These are phyloP conservation scores for Mimachlamys varia DNA, from an alignment of 2,888 invertebrate species.

Conservation along the genomic window DNA sequence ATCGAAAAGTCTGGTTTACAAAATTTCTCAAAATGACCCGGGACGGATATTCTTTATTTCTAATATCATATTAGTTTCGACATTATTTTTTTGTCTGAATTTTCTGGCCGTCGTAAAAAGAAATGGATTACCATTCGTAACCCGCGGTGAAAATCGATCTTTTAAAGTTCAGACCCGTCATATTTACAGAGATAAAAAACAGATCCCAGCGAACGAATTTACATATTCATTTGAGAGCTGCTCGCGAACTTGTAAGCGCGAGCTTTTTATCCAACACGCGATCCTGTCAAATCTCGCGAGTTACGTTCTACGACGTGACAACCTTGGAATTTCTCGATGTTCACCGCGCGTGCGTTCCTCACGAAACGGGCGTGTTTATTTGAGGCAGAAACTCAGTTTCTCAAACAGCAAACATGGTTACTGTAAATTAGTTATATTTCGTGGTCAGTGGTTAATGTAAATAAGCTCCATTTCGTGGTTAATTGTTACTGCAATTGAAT, in stretches of 20 bases:
- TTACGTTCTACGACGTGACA: neutral
- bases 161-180: conserved; percentile 25
- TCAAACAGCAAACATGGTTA: neutral
- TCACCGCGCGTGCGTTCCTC: neutral
- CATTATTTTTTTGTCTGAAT: conserved; percentile 14
- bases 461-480: too few relatives aligned
- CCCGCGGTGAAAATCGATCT: conserved; percentile 20
- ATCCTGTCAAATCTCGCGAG: neutral
- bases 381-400: neutral
- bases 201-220: neutral
- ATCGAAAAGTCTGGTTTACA: conserved; percentile 24
- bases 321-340: neutral
- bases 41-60: conserved; percentile 13
- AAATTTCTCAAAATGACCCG: conserved; percentile 10
- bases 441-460: too few relatives aligned
- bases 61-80: conserved; percentile 13
- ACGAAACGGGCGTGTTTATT: neutral
- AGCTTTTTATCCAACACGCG: conserved; percentile 11
- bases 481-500: too few relatives aligned
- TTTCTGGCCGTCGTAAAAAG: neutral
- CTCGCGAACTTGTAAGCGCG: conserved; percentile 34
- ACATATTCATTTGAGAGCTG: conserved; percentile 31
- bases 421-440: neutral
- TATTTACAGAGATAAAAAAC: conserved; percentile 25
- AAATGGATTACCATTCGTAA: conserved; percentile 36